These are phyloP conservation scores for Australoheros scitulus DNA, from an alignment of 2,113 vertebrate genomes.

Conservation along the genomic window DNA sequence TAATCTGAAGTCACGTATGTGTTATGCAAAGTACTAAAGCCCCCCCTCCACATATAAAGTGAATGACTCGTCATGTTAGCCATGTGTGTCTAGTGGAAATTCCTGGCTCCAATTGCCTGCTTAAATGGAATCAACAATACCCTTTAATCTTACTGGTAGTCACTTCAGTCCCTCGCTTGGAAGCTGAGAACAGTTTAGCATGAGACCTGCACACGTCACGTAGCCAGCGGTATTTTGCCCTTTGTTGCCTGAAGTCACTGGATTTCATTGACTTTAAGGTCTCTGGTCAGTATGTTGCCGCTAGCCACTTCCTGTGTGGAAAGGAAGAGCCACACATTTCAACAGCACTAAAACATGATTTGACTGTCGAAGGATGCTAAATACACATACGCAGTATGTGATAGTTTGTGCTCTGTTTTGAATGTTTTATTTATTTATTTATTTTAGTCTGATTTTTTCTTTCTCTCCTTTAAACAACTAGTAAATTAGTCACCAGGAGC, in stretches of 20 bases:
- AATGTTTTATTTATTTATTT: neutral
- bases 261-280: neutral
- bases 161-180: no score
- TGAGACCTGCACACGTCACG: no score
- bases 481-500: neutral
- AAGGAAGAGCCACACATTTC: neutral
- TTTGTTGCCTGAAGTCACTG: neutral
- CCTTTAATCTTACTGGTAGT: neutral
- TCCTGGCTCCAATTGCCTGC: neutral
- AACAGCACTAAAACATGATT: neutral
- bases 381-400: neutral
- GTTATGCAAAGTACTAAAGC: neutral
- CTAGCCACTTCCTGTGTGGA: neutral
- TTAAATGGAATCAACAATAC: neutral
- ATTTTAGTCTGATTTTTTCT: neutral
- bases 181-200: no score
- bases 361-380: neutral
- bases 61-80: neutral
- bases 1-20: neutral
- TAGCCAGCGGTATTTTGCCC: neutral
- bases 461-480: neutral
- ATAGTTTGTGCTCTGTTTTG: neutral
- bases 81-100: neutral
- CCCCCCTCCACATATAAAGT: neutral
- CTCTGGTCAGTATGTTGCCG: neutral